Evolutionary conservation across 1,140 invertebrate species (phyloP), one percentile per base, ranked within the genome.

Genomic region (Drosophila aff.): DNA sequence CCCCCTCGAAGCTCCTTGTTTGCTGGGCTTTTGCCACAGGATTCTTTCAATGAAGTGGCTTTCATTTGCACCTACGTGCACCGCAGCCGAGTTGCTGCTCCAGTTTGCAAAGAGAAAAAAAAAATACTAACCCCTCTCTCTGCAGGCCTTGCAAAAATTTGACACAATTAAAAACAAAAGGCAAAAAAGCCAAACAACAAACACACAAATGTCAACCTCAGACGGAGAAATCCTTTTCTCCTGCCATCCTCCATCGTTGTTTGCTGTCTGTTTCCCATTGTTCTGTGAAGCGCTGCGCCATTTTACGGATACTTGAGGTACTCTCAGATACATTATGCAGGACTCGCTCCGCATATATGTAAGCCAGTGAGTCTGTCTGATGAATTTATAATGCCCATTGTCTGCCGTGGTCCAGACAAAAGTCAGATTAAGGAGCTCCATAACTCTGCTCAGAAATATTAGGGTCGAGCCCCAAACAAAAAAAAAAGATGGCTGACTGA

Each of bases 331-430:
- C 82, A 85, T 87, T 87, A 87, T 86, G 83, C 83, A 80, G 83
- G 49, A 44, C 21, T 65, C 49, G 61, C 26, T 55, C 38, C 63
- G 26, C 62, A 46, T 53, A 46, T 53, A 49, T 83, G 71, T 72
- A 41, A 79, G 63, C 49, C 74, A 46, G 28, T 36, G 52, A 55
- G 71, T 69, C 81, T 66, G 78, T 85, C 85, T 90, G 85, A 90
- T 90, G 85, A 90, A 90, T 90, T 85, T 90, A 90, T 90, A 90
- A 90, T 90, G 81, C 79, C 75, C 81, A 90, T 90, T 90, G 85
- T 90, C 84, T 89, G 73, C 31, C 60, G 49, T n/a, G 21, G 68
- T 40, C 83, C 84, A 89, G 85, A 89, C 84, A 76, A 87, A 68
- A 87, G 69, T 53, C 72, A 76, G 21, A 58, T 61, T 58, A 68